Evolutionary conservation across 2,113 vertebrate genomes (phyloP).

Genomic region (Callionymus lyra): DNA sequence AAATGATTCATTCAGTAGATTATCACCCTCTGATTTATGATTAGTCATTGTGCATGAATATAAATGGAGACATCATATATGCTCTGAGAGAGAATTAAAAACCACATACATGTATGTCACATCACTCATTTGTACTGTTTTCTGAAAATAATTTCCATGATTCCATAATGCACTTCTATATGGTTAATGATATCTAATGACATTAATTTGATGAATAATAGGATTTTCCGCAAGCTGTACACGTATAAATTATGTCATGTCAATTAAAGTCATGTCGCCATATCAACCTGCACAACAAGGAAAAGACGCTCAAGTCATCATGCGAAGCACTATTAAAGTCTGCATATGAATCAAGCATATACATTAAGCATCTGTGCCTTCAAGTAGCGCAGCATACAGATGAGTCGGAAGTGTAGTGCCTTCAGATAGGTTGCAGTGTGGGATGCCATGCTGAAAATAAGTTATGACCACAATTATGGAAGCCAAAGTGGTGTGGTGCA

Average conservation of each 20-base stretch:
- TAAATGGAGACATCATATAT: too few species aligned
- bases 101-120: too few species aligned
- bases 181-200: too few species aligned
- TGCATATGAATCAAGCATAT: slow-evolving; percentile 23
- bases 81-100: too few species aligned
- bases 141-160: too few species aligned
- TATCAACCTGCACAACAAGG: background rate
- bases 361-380: slow-evolving; percentile 12
- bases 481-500: slow-evolving; percentile 19
- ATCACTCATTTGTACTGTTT: too few species aligned
- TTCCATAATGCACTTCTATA: too few species aligned
- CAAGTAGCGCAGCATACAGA: slow-evolving; percentile 4
- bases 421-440: slow-evolving; percentile 20
- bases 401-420: slow-evolving; percentile 2
- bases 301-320: background rate
- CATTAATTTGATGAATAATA: too few species aligned
- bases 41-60: too few species aligned
- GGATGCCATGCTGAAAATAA: slow-evolving; percentile 28
- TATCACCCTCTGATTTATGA: too few species aligned
- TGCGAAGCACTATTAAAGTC: slow-evolving; percentile 1
- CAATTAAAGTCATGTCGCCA: too few species aligned
- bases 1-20: too few species aligned
- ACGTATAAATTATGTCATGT: slow-evolving; percentile 8
- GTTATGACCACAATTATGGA: slow-evolving; percentile 34
- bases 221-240: background rate